Evolutionary conservation across 1,140 invertebrate species (phyloP).

Genomic region (Drosophila ohnishii): DNA sequence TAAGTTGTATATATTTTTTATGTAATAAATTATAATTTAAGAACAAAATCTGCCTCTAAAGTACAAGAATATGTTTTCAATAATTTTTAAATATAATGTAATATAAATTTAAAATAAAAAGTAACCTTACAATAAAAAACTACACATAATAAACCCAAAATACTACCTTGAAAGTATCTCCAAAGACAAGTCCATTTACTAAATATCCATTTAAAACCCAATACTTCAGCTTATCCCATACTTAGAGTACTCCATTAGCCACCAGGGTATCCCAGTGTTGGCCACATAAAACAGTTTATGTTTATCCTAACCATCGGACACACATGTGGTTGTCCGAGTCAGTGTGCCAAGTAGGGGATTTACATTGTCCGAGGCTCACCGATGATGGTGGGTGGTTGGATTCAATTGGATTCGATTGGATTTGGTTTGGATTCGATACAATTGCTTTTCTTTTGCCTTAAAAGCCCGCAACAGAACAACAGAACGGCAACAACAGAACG

Average conservation of each 20-base stretch:
- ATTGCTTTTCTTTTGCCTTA: slow-evolving; percentile 15
- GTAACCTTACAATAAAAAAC: no score
- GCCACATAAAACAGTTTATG: slow-evolving; percentile 58
- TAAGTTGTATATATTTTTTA: neutral
- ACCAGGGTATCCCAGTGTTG: slow-evolving; percentile 21
- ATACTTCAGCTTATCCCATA: neutral
- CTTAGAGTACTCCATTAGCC: slow-evolving; percentile 8
- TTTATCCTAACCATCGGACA: slow-evolving; percentile 45
- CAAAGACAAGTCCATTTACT: neutral
- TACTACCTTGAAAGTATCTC: no score
- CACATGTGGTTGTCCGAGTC: slow-evolving; percentile 50
- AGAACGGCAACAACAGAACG: no score
- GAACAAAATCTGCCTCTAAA: no score
- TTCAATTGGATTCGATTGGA: slow-evolving; percentile 23
- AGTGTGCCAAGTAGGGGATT: slow-evolving; percentile 52
- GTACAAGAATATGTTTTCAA: neutral
- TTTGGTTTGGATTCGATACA: slow-evolving; percentile 28
- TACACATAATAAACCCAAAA: no score
- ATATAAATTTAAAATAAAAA: neutral
- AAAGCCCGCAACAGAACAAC: no score
- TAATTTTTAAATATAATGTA: neutral
- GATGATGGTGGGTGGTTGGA: slow-evolving; percentile 61
- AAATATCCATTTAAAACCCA: neutral
- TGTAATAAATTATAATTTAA: no score
- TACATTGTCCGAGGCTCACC: slow-evolving; percentile 48